These are phyloP conservation scores for Drosophila pseudotalamancana DNA, from an alignment of 2,888 invertebrate species.

Conservation along the genomic window DNA sequence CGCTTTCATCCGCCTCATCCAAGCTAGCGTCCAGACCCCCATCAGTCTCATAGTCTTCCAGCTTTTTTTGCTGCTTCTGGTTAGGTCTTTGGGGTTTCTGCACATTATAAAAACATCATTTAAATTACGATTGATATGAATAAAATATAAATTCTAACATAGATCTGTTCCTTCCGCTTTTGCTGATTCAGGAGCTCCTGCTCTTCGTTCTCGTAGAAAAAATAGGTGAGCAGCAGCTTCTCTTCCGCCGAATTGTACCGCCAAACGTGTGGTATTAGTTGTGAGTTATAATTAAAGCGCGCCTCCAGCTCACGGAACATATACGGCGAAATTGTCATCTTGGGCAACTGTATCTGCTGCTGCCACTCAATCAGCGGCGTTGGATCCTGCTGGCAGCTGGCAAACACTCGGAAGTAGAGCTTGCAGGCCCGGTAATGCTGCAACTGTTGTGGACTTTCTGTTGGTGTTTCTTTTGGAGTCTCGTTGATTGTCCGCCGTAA, in stretches of 20 bases:
- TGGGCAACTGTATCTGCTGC: conserved; percentile 67
- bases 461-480: neutral
- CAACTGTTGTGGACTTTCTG: conserved; percentile 36
- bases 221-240: conserved; percentile 75
- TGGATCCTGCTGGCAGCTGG: conserved; percentile 3
- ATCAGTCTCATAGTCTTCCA: conserved; percentile 55
- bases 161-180: neutral
- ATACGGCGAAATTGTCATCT: conserved; percentile 76
- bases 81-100: neutral
- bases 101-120: neutral
- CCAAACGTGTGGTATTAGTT: conserved; percentile 69
- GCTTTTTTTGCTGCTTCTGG: neutral
- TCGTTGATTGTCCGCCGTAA: conserved; percentile 52
- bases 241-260: conserved; percentile 67
- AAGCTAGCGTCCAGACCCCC: conserved; percentile 43
- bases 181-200: conserved; percentile 24
- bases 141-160: neutral
- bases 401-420: conserved; percentile 49
- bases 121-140: neutral
- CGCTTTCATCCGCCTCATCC: conserved; percentile 48
- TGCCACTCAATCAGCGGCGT: conserved; percentile 43
- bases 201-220: conserved; percentile 73
- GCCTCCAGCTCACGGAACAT: conserved; percentile 67
- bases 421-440: conserved; percentile 54
- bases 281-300: conserved; percentile 68